Evolutionary conservation across 2,888 invertebrate genomes (phyloP).

Genomic region (Trichacis sp.): DNA sequence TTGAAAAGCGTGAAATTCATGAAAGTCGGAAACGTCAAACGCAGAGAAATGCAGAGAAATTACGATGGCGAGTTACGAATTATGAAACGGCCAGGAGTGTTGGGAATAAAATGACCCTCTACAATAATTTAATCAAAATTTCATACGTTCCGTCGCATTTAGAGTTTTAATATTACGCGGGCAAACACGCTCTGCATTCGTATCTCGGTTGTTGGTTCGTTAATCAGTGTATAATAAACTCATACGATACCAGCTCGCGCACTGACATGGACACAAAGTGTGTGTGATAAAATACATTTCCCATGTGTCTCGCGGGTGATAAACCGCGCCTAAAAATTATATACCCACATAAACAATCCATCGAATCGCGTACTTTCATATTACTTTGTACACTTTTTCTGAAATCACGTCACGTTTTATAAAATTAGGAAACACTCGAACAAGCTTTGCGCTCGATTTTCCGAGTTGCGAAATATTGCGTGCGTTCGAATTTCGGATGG

Average conservation of each 20-base stretch:
- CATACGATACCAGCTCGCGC: slow-evolving; percentile 17
- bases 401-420: too few relatives aligned
- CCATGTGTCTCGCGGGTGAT: slow-evolving; percentile 19
- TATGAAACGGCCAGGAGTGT: slow-evolving; percentile 27
- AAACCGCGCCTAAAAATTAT: background rate
- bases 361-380: background rate
- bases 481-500: too few relatives aligned
- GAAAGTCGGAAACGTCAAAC: slow-evolving; percentile 10
- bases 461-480: too few relatives aligned
- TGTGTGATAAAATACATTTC: slow-evolving; percentile 23
- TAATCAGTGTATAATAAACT: slow-evolving; percentile 2
- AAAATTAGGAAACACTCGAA: too few relatives aligned
- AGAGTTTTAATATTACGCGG: slow-evolving; percentile 20
- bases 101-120: slow-evolving; percentile 43
- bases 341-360: too few relatives aligned
- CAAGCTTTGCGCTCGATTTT: too few relatives aligned
- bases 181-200: slow-evolving; percentile 25
- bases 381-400: background rate
- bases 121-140: slow-evolving; percentile 26
- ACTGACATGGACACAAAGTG: slow-evolving; percentile 16
- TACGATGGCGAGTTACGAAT: background rate
- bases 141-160: slow-evolving; percentile 18
- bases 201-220: slow-evolving; percentile 16
- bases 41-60: slow-evolving; percentile 2
- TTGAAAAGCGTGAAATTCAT: too few relatives aligned